Conservation (phyloP, 2,888 invertebrate species). For the Coelopa pilipes region DNA sequence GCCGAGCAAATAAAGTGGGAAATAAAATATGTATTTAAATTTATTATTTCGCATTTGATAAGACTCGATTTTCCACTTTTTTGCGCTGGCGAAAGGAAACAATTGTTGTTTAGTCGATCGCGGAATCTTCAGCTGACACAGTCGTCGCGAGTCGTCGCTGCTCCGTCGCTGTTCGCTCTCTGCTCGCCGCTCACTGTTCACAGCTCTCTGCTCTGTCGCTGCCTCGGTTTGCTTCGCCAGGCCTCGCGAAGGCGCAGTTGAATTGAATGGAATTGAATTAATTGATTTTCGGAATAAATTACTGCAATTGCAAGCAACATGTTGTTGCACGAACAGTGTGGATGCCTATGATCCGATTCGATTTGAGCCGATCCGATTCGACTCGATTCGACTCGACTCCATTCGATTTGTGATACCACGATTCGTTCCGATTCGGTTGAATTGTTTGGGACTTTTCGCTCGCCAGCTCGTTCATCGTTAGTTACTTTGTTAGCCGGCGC, state of each 20-base stretch:
- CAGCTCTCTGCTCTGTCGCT: no score
- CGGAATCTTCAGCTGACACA: conserved; percentile 28
- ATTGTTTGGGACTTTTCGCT: conserved; percentile 17
- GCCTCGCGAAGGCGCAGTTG: no score
- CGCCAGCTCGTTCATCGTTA: no score
- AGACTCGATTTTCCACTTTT: conserved; percentile 30
- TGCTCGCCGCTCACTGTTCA: no score
- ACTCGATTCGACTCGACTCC: conserved; percentile 7
- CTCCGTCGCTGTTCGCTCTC: background rate
- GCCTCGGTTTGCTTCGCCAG: no score
- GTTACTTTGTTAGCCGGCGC: no score
- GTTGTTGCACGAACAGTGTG: conserved; percentile 8
- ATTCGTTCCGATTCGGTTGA: conserved; percentile 29
- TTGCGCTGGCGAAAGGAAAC: conserved; percentile 7
- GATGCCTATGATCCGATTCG: conserved; percentile 21
- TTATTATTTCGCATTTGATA: conserved; percentile 43
- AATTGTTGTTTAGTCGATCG: conserved; percentile 34
- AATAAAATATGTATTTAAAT: conserved; percentile 33
- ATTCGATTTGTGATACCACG: conserved; percentile 10
- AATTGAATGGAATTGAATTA: no score
- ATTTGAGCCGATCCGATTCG: conserved; percentile 17
- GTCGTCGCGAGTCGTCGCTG: background rate
- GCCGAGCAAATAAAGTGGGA: background rate
- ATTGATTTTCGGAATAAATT: conserved; percentile 11
- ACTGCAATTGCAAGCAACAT: conserved; percentile 34